Evolutionary conservation across 2,888 invertebrate genomes (phyloP), one percentile per base, ranked within the genome.

Genomic region (Stenoptilia bipunctidactyla): DNA sequence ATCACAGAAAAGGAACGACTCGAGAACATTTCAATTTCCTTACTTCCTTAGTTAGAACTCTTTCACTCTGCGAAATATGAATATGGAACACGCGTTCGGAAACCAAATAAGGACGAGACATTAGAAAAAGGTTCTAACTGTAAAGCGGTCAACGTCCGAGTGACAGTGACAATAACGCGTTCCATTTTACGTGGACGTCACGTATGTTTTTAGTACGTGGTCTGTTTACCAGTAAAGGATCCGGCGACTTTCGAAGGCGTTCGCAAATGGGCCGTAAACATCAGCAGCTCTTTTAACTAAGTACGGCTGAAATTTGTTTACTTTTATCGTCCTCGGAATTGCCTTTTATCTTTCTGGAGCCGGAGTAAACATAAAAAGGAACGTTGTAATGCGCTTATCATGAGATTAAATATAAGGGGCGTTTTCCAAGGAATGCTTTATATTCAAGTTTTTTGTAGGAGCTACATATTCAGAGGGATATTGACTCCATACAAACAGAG

Each of bases 131-230:
- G 61, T 61, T 52, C 62, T 76, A 76, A 77, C 80, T 70, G 77
- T 80, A 71, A 70, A 76, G 61, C 66, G 66, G 69, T 67, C 73
- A 68, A 72, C 72, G 70, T 61, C 62, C 67, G 67, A 66, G 55
- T 69, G 74, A 70, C 77, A 77, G 67, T 75, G 74, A 66, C 75
- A 75, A 72, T 74, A 73, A 72, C 50, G 47, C 50, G 61, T 59
- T 64, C 72, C 69, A 58, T 66, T 73, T 74, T 66, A 64, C 67
- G 60, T 56, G 53, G 45, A 48, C 55, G 66, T 76, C 76, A 79
- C 76, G 74, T 79, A 69, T 62, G 58, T 8, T 20, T 52, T 45
- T 41, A 47, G 61, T 64, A 71, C 75, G 75, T 73, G 72, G 54
- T 55, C 55, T 56, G 62, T 58, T 61, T 62, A 56, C 53, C 37